These are phyloP conservation scores for Lacerta agilis DNA, from an alignment of 2,797 vertebrate species.

Conservation along the genomic window DNA sequence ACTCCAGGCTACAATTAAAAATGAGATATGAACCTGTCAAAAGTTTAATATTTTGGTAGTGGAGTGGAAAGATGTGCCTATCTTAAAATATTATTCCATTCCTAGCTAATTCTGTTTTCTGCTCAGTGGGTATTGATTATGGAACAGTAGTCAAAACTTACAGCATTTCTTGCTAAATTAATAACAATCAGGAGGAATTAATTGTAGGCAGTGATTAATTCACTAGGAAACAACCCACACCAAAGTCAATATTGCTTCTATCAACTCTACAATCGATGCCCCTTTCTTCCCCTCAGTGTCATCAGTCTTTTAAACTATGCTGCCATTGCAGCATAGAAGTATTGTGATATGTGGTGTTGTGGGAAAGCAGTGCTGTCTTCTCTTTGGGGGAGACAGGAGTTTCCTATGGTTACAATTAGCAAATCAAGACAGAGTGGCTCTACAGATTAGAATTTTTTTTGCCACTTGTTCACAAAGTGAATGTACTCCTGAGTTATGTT, in stretches of 20 bases:
- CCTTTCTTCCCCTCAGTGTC: neutral
- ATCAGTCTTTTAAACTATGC: neutral
- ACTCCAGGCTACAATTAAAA: neutral
- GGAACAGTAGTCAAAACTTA: slow-evolving; percentile 22
- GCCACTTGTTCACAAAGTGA: slow-evolving; percentile 47
- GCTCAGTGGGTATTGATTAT: slow-evolving; percentile 22
- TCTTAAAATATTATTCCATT: slow-evolving; percentile 16
- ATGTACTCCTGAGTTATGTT: slow-evolving; percentile 47
- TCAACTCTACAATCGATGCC: neutral
- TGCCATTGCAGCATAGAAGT: fast-evolving
- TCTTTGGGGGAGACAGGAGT: slow-evolving; percentile 7
- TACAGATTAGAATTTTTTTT: slow-evolving; percentile 39
- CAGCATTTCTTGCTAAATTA: slow-evolving; percentile 16
- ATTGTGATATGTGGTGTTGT: slow-evolving; percentile 3
- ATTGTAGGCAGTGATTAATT: slow-evolving; percentile 19
- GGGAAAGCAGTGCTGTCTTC: slow-evolving; percentile 33
- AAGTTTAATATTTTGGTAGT: neutral
- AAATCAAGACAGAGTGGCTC: slow-evolving; percentile 53
- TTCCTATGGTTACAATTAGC: slow-evolving; percentile 45
- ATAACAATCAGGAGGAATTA: slow-evolving; percentile 23
- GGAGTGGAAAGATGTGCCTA: neutral
- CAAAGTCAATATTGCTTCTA: slow-evolving; percentile 5
- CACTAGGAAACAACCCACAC: neutral
- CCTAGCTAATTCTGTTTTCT: slow-evolving; percentile 22
- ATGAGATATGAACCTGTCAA: slow-evolving; percentile 6